Percentiles rank a stretch among this genome's conserved stretches.
Conservation (phyloP, 1,140 invertebrate species). For the Manduca sexta region DNA sequence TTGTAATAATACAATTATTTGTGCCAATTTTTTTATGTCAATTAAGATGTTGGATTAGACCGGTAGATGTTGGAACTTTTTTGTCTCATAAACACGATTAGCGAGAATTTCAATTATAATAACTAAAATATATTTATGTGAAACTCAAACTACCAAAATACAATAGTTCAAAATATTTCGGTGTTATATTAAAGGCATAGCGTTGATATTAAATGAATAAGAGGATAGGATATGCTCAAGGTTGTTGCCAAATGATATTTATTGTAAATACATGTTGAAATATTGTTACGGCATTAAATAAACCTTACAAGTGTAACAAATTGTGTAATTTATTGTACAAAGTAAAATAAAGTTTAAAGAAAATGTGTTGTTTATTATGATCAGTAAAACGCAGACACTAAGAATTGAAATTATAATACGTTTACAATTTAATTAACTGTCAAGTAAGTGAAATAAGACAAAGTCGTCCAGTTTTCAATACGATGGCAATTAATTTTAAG, state of each 20-base stretch:
- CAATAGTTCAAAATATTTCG: too few relatives aligned
- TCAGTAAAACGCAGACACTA: too few relatives aligned
- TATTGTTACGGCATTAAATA: too few relatives aligned
- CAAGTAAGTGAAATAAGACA: too few relatives aligned
- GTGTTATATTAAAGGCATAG: too few relatives aligned
- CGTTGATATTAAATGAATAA: neutral
- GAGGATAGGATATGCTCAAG: conserved; percentile 21
- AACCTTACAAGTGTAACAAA: too few relatives aligned
- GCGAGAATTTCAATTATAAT: neutral
- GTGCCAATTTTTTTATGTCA: conserved; percentile 11
- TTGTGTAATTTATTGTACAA: conserved; percentile 6
- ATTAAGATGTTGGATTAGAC: conserved; percentile 6
- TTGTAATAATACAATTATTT: conserved; percentile 2
- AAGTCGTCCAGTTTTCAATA: too few relatives aligned
- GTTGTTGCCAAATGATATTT: conserved; percentile 30
- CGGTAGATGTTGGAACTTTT: neutral
- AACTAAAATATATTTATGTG: too few relatives aligned
- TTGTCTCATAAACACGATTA: neutral
- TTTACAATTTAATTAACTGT: too few relatives aligned
- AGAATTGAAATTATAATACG: too few relatives aligned
- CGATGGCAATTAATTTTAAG: too few relatives aligned
- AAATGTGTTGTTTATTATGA: neutral
- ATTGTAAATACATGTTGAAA: conserved; percentile 1
- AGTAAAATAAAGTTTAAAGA: conserved; percentile 14
- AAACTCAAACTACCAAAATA: neutral